Conservation (phyloP, 2,797 vertebrate species). For the Varecia variegata region DNA sequence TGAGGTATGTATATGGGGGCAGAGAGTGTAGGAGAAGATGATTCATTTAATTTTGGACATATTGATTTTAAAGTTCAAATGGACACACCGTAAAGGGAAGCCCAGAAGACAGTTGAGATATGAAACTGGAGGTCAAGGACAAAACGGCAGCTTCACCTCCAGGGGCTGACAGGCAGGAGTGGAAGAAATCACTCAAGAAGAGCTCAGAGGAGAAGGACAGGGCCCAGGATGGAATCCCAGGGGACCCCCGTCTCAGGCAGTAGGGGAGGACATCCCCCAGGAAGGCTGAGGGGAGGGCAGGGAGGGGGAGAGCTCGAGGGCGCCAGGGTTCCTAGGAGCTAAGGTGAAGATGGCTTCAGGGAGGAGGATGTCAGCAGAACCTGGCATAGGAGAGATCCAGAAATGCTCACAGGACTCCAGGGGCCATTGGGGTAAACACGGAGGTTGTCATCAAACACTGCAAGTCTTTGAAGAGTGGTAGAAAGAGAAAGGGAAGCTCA, state of each 20-base stretch:
- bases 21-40: neutral
- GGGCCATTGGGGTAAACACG: neutral
- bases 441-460: neutral
- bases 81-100: neutral
- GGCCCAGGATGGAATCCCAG: neutral
- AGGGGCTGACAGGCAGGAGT: neutral
- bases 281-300: neutral
- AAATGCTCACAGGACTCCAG: neutral
- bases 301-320: too few species aligned
- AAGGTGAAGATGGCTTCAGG: neutral
- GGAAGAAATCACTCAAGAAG: neutral
- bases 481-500: neutral
- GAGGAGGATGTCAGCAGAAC: neutral
- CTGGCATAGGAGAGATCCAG: neutral
- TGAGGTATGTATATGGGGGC: accelerated
- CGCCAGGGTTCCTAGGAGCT: neutral
- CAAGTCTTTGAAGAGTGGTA: neutral
- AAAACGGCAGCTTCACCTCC: neutral
- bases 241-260: neutral
- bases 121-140: neutral
- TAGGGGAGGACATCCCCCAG: neutral
- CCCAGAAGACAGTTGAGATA: neutral
- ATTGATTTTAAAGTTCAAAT: neutral
- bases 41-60: neutral
- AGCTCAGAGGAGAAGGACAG: neutral